Conservation (phyloP, 2,888 invertebrate genomes). For the Agonopterix subpropinquella region DNA sequence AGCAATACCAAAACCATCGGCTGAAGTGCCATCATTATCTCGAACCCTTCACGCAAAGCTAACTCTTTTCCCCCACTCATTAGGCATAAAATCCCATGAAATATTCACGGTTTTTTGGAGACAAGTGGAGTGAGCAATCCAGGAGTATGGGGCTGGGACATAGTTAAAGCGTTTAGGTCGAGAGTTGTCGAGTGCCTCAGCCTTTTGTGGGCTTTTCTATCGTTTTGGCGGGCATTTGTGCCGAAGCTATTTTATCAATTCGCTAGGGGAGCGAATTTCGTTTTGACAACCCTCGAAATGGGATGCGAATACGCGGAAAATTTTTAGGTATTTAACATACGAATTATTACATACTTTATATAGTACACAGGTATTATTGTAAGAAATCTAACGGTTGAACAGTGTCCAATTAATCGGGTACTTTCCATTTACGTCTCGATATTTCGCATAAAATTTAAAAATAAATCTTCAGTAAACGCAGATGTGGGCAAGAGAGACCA, state of each 20-base stretch:
- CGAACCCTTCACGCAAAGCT: slow-evolving; percentile 37
- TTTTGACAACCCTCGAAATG: slow-evolving; percentile 51
- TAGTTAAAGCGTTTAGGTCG: slow-evolving; percentile 74
- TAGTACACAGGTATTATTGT: too few relatives aligned
- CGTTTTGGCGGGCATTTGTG: slow-evolving; percentile 58
- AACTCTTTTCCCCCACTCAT: slow-evolving; percentile 39
- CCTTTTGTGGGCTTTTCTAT: slow-evolving; percentile 70
- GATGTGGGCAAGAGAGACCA: slow-evolving; percentile 10
- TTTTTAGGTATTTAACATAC: slow-evolving; percentile 11
- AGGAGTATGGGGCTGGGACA: slow-evolving; percentile 67
- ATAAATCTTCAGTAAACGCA: slow-evolving; percentile 13
- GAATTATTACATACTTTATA: too few relatives aligned
- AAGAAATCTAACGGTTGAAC: too few relatives aligned
- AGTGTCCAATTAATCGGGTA: background rate
- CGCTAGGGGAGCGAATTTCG: slow-evolving; percentile 49
- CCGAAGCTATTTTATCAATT: slow-evolving; percentile 68
- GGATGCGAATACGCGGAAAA: slow-evolving; percentile 32
- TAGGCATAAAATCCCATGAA: slow-evolving; percentile 54
- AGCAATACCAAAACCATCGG: slow-evolving; percentile 64
- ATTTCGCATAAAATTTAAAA: slow-evolving; percentile 17
- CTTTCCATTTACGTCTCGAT: slow-evolving; percentile 4
- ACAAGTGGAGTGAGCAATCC: slow-evolving; percentile 74
- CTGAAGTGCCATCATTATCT: slow-evolving; percentile 75
- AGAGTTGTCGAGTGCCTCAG: slow-evolving; percentile 60
- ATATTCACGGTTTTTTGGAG: slow-evolving; percentile 68